Evolutionary conservation across 2,113 vertebrate genomes (phyloP).

Genomic region (Mellivora capensis): DNA sequence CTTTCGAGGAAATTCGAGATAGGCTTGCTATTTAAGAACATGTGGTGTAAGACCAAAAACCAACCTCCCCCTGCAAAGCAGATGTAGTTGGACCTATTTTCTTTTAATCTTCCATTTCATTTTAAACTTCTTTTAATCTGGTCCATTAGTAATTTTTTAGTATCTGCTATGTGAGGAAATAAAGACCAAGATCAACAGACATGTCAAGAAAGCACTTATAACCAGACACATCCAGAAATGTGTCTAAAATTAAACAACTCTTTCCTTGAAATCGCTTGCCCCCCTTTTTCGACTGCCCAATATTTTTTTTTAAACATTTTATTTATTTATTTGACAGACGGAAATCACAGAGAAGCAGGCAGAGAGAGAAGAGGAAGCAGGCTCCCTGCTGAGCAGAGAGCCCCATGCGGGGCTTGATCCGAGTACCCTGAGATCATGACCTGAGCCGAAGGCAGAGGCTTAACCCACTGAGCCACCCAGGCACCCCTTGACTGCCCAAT

Average conservation of each 20-base stretch:
- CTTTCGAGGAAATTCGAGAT: not conserved
- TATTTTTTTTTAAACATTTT: not conserved
- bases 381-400: no score
- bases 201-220: not conserved
- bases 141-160: not conserved
- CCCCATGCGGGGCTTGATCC: no score
- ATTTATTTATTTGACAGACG: no score
- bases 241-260: not conserved
- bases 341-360: no score
- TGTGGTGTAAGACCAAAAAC: not conserved
- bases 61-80: not conserved
- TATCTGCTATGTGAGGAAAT: not conserved
- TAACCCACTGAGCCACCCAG: no score
- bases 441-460: no score
- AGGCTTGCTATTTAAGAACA: not conserved
- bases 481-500: not conserved
- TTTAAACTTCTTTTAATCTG: not conserved
- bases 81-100: not conserved
- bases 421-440: no score
- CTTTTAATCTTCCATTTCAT: not conserved
- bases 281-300: not conserved
- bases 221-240: not conserved
- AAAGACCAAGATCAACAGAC: not conserved
- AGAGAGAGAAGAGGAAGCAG: no score
- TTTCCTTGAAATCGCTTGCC: not conserved